phyloP scores from a whole-genome alignment of 2,797 vertebrate genomes.

The Rhinogobio ventralis region DNA sequence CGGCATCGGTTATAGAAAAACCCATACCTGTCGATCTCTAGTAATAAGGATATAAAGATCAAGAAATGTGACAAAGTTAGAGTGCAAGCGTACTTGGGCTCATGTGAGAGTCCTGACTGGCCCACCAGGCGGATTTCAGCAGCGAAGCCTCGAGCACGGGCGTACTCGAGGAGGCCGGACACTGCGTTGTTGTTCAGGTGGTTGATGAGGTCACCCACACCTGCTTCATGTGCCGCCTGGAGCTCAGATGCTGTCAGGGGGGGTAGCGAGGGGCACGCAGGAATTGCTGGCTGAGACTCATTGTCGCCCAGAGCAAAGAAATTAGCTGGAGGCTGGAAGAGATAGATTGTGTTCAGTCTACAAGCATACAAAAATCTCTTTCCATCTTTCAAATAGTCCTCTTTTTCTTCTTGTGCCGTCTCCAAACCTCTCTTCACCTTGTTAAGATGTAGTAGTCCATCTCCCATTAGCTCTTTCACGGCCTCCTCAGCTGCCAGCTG shows the following conservation, averaged over 20 bases:
- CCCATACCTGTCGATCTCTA: too few species aligned
- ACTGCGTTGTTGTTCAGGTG: constrained; percentile 95
- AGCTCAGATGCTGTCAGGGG: constrained; percentile 78
- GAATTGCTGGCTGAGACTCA: constrained; percentile 49
- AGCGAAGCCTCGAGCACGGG: constrained; percentile 92
- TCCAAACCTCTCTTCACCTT: constrained; percentile 73
- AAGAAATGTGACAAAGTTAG: not conserved
- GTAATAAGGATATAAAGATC: constrained; percentile 21
- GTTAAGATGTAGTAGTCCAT: constrained; percentile 79
- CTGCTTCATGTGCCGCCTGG: constrained; percentile 81
- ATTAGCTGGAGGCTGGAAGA: constrained; percentile 68
- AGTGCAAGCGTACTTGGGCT: constrained; percentile 85
- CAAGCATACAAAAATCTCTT: not conserved
- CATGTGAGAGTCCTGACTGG: constrained; percentile 91
- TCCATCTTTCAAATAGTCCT: not conserved
- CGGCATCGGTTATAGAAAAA: too few species aligned
- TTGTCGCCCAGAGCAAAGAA: constrained; percentile 70
- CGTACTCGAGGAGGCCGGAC: constrained; percentile 92
- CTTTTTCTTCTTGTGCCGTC: not conserved
- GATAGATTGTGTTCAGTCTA: constrained; percentile 7
- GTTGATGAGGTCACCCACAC: constrained; percentile 90
- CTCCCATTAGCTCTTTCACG: constrained; percentile 87
- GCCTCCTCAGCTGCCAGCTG: constrained; percentile 95
- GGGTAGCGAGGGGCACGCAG: constrained; percentile 72
- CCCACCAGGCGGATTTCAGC: constrained; percentile 94